A percentile compares a stretch with the other conserved stretches of the same genome.
Evolutionary conservation across 2,797 vertebrate genomes (phyloP).

Genomic region (Melanotaenia boesemani): DNA sequence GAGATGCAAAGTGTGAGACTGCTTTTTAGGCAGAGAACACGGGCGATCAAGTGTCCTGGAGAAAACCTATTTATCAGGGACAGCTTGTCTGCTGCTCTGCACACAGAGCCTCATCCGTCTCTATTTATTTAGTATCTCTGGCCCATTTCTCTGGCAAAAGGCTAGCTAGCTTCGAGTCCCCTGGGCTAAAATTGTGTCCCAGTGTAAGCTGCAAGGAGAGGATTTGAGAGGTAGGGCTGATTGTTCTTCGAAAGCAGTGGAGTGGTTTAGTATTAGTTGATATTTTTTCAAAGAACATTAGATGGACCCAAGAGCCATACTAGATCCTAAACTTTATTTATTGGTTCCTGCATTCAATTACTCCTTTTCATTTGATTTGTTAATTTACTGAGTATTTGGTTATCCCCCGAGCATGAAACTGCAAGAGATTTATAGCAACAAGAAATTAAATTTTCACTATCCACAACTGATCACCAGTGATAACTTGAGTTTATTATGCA

Average conservation of each 20-base stretch:
- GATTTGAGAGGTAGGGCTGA: slow-evolving; percentile 13
- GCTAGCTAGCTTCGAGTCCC: slow-evolving; percentile 47
- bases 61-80: slow-evolving; percentile 81
- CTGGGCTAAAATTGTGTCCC: slow-evolving; percentile 25
- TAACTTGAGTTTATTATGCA: slow-evolving; percentile 68
- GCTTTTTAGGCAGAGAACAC: slow-evolving; percentile 79
- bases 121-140: slow-evolving; percentile 78
- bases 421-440: slow-evolving; percentile 60
- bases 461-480: slow-evolving; percentile 70
- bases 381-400: slow-evolving; percentile 40
- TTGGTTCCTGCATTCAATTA: slow-evolving; percentile 40
- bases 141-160: slow-evolving; percentile 70
- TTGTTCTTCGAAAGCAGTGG: slow-evolving; percentile 12
- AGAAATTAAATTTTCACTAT: slow-evolving; percentile 56
- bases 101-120: slow-evolving; percentile 79
- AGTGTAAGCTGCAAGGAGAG: slow-evolving; percentile 5
- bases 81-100: slow-evolving; percentile 76
- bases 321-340: slow-evolving; percentile 28
- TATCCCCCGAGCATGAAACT: slow-evolving; percentile 29
- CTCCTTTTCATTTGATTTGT: slow-evolving; percentile 44
- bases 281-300: slow-evolving; percentile 18
- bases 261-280: slow-evolving; percentile 2
- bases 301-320: slow-evolving; percentile 1
- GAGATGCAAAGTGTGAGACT: slow-evolving; percentile 84
- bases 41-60: slow-evolving; percentile 77